These are phyloP conservation scores for Dolichallabes microphthalmus DNA, from an alignment of 2,113 vertebrate species.

Conservation along the genomic window DNA sequence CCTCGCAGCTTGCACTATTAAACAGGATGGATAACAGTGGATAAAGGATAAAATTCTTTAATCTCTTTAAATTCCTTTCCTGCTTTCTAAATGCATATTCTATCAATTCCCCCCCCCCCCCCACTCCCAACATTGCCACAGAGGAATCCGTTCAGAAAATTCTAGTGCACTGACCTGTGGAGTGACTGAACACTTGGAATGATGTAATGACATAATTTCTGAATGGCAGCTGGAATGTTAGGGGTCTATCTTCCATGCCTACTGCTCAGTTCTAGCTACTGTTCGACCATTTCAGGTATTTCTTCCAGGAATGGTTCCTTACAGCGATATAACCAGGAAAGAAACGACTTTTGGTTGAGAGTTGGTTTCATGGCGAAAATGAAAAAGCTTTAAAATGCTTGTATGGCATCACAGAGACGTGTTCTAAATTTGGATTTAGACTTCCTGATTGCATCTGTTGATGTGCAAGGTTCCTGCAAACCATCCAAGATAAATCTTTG, in stretches of 20 bases:
- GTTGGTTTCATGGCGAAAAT: neutral
- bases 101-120: neutral
- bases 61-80: neutral
- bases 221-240: neutral
- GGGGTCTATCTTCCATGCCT: slow-evolving; percentile 5
- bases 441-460: neutral
- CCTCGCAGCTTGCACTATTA: neutral
- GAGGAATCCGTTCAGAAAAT: slow-evolving; percentile 2
- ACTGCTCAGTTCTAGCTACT: slow-evolving; percentile 6
- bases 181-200: slow-evolving; percentile 13
- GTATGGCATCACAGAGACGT: neutral
- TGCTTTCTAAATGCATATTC: neutral
- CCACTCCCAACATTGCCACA: slow-evolving; percentile 9
- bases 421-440: neutral
- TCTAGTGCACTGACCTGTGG: slow-evolving; percentile 22
- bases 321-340: neutral
- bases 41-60: neutral
- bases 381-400: neutral
- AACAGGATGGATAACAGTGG: too few relatives aligned
- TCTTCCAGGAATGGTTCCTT: neutral
- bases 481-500: neutral
- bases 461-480: neutral
- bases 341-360: neutral
- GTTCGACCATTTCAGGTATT: neutral
- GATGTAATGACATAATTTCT: slow-evolving; percentile 23